These are phyloP conservation scores for Streptopelia turtur DNA, from an alignment of 2,797 vertebrate species.

Conservation along the genomic window DNA sequence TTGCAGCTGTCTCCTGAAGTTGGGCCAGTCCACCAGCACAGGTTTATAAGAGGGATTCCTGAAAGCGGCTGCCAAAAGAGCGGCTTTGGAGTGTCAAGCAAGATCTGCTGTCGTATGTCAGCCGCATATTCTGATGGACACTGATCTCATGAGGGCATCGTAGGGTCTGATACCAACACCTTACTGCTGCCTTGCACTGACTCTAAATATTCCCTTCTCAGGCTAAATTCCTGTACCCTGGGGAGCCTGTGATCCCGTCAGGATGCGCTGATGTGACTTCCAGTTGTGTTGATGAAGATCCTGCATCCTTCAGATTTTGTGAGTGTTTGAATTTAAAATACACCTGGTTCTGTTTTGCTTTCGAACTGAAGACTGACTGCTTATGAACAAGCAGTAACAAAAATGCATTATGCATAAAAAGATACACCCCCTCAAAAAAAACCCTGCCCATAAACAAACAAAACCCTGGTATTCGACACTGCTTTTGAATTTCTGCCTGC, in stretches of 20 bases:
- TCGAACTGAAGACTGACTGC: conserved; percentile 11
- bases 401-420: conserved; percentile 18
- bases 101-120: not conserved
- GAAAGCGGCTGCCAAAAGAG: not conserved
- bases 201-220: not conserved
- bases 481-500: conserved; percentile 53
- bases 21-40: not conserved
- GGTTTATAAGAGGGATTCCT: not conserved
- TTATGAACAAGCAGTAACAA: conserved; percentile 24
- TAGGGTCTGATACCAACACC: not conserved
- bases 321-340: conserved; percentile 12
- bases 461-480: not conserved
- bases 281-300: not conserved
- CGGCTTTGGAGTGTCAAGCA: not conserved
- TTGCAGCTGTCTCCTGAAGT: not conserved
- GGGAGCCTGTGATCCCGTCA: not conserved
- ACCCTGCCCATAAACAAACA: too few relatives aligned
- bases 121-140: not conserved
- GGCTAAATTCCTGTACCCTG: not conserved
- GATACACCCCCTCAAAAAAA: not conserved
- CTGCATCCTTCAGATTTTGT: not conserved
- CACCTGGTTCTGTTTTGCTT: conserved; percentile 56
- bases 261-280: not conserved
- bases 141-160: not conserved
- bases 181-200: not conserved